phyloP scores from a whole-genome alignment of 2,113 vertebrate species.

The Girardinichthys multiradiatus region DNA sequence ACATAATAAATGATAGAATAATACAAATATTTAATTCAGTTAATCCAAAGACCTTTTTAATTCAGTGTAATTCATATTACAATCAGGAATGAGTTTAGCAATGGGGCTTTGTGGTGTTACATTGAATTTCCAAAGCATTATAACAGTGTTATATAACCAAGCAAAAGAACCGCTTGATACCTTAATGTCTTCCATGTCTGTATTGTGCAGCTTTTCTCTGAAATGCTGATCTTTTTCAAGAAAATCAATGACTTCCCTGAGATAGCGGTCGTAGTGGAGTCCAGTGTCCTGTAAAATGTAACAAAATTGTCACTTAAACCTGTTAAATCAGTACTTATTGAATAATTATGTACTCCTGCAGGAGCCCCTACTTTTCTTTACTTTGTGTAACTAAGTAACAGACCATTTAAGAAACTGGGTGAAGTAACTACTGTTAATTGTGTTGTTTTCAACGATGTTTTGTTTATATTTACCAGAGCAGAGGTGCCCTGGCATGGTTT shows the following conservation, averaged over 20 bases:
- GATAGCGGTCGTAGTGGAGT: conserved; percentile 97
- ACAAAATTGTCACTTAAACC: not conserved
- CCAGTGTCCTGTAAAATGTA: conserved; percentile 89
- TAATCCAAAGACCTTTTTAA: too few species aligned
- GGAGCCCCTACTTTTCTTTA: not conserved
- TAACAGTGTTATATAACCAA: not conserved
- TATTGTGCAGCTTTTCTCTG: conserved; percentile 96
- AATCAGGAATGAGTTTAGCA: not conserved
- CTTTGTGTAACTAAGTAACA: not conserved
- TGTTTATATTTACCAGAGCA: not conserved
- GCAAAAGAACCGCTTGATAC: conserved; percentile 69
- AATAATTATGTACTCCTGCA: not conserved
- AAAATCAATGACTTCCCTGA: conserved; percentile 97
- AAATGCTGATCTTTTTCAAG: conserved; percentile 98
- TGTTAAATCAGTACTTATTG: not conserved
- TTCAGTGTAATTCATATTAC: too few species aligned
- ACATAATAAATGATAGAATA: not conserved
- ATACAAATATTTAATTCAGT: not conserved
- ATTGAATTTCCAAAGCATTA: not conserved
- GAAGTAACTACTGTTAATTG: not conserved
- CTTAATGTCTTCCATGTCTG: conserved; percentile 99
- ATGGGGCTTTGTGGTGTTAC: not conserved
- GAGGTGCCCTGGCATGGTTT: not conserved
- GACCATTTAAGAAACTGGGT: not conserved
- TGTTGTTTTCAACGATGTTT: too few species aligned